phyloP scores from a whole-genome alignment of 1,140 invertebrate species.

The Samia ricini region DNA sequence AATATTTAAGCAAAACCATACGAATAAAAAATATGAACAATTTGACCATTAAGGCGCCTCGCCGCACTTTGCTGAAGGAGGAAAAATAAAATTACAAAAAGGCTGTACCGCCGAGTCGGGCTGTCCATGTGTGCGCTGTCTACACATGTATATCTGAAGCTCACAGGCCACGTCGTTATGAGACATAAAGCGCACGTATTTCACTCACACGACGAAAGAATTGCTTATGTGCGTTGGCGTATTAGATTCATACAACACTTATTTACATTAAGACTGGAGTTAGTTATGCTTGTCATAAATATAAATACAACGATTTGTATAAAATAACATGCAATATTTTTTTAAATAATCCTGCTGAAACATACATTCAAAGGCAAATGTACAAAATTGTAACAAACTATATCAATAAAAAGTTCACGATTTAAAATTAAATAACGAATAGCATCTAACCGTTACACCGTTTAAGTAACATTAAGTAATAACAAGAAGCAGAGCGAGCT shows the following conservation, averaged over 20 bases:
- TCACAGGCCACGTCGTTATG: constrained; percentile 50
- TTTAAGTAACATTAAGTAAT: constrained; percentile 24
- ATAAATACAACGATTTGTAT: not conserved
- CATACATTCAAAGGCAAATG: not conserved
- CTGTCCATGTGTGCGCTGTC: constrained; percentile 48
- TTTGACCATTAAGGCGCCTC: not conserved
- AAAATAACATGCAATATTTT: no score
- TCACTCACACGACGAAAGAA: constrained; percentile 49
- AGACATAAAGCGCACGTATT: constrained; percentile 49
- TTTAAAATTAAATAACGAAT: not conserved
- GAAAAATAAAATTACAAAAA: constrained; percentile 75
- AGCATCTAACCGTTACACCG: not conserved
- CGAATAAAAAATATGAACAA: not conserved
- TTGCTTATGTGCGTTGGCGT: constrained; percentile 30
- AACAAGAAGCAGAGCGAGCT: constrained; percentile 50
- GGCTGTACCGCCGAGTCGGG: constrained; percentile 57
- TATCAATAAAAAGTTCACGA: not conserved
- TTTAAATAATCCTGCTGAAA: not conserved
- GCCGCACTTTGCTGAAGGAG: constrained; percentile 32
- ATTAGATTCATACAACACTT: constrained; percentile 15
- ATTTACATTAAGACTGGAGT: constrained; percentile 2
- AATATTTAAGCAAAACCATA: not conserved
- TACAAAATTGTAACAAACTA: not conserved
- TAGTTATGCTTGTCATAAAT: not conserved
- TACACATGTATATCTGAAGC: constrained; percentile 53